Percentiles rank a stretch among this genome's conserved stretches.
These are phyloP conservation scores for Aplidium turbinatum DNA, from an alignment of 23 tunicate genomes.

Conservation along the genomic window DNA sequence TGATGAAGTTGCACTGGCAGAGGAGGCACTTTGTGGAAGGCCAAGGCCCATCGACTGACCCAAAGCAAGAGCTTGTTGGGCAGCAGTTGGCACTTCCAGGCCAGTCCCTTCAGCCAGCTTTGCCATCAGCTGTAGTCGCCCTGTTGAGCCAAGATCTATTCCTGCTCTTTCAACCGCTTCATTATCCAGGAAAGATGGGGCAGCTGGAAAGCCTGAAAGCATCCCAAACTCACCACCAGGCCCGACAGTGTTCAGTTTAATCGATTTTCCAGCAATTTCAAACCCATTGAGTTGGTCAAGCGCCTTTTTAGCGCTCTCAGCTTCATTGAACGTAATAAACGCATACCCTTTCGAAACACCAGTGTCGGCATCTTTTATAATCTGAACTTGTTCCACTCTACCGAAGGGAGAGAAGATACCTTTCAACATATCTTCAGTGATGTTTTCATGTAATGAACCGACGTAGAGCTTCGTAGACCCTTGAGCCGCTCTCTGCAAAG, in stretches of 20 bases:
- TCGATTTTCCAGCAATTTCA: constrained; percentile 92
- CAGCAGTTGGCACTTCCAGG: constrained; percentile 70
- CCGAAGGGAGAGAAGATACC: constrained; percentile 95
- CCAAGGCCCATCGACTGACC: constrained; percentile 94
- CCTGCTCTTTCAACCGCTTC: constrained; percentile 89
- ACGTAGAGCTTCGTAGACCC: constrained; percentile 92
- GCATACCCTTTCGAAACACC: constrained; percentile 77
- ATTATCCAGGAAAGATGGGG: constrained; percentile 88
- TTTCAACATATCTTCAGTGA: constrained; percentile 94
- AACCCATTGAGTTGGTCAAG: constrained; percentile 90
- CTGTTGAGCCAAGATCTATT: constrained; percentile 90
- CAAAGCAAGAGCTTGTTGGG: constrained; percentile 74
- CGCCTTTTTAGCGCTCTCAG: constrained; percentile 82
- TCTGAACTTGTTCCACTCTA: constrained; percentile 74
- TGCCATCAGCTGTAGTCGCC: constrained; percentile 90
- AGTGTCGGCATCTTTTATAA: constrained; percentile 72
- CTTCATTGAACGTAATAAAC: constrained; percentile 87
- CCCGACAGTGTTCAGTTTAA: constrained; percentile 61
- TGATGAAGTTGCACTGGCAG: background rate
- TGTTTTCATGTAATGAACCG: constrained; percentile 86
- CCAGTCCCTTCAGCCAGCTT: constrained; percentile 97
- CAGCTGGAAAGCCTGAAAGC: constrained; percentile 47
- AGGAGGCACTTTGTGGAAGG: constrained; percentile 29
- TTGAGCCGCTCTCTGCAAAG: constrained; percentile 65
- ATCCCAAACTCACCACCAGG: constrained; percentile 44